Evolutionary conservation across 2,113 vertebrate genomes (phyloP).

Genomic region (Pedetes capensis): DNA sequence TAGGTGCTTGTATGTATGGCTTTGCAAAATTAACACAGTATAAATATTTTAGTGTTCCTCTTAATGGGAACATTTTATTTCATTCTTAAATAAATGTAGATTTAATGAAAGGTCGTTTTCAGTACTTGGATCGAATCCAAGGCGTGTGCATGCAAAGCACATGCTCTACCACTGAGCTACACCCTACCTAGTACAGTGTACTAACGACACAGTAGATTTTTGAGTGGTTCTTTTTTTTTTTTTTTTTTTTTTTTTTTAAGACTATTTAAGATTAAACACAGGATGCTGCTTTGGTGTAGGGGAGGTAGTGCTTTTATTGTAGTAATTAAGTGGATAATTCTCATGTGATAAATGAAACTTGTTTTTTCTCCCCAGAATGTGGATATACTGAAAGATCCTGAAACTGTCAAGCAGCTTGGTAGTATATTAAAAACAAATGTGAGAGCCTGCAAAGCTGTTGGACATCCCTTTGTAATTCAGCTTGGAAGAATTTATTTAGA

Average conservation of each 20-base stretch:
- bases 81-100: too few species aligned
- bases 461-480: constrained; percentile 98
- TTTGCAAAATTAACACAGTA: background rate
- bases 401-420: constrained; percentile 98
- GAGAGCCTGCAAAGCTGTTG: constrained; percentile 97
- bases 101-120: too few species aligned
- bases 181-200: too few species aligned
- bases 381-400: constrained; percentile 99
- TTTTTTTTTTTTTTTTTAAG: too few species aligned
- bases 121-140: too few species aligned
- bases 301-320: background rate
- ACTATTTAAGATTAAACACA: background rate
- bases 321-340: background rate
- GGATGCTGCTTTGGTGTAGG: background rate
- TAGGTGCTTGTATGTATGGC: background rate
- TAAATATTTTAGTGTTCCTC: background rate
- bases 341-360: background rate
- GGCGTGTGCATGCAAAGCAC: background rate
- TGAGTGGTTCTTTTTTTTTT: too few species aligned
- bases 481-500: constrained; percentile 98
- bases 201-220: too few species aligned
- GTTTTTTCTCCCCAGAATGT: constrained; percentile 88
- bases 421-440: constrained; percentile 99
- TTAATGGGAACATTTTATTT: background rate
- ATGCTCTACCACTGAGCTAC: background rate